Evolutionary conservation across 2,888 invertebrate species (phyloP).

Genomic region (Machimus atricapillus): DNA sequence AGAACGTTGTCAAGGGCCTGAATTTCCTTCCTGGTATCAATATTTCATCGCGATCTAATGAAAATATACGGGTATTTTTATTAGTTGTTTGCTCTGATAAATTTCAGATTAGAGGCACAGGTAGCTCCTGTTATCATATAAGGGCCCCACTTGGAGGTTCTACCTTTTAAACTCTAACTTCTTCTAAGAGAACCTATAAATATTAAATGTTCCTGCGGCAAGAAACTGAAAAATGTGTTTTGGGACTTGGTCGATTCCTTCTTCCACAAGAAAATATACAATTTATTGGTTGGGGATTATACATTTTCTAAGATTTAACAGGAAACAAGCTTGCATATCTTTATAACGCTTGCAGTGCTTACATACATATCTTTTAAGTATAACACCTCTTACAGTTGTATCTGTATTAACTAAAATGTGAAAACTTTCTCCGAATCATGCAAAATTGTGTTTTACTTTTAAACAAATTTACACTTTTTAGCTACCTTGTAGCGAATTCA

Average conservation of each 20-base stretch:
- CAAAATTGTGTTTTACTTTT: no score
- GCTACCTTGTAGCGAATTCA: no score
- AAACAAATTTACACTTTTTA: no score
- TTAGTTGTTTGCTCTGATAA: slow-evolving; percentile 8
- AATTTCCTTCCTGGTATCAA: slow-evolving; percentile 5
- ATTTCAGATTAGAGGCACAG: slow-evolving; percentile 13
- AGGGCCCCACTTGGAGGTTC: background rate
- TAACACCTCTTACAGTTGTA: no score
- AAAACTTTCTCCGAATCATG: no score
- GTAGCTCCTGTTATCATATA: background rate
- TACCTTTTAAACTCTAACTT: background rate
- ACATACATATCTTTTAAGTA: no score
- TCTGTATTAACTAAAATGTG: no score
- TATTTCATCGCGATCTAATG: slow-evolving; percentile 20
- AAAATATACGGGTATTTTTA: slow-evolving; percentile 13
- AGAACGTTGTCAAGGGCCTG: background rate
- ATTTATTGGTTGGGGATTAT: background rate
- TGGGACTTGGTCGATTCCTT: background rate
- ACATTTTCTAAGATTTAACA: background rate
- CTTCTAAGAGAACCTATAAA: background rate
- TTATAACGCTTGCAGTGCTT: no score
- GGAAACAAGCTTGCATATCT: background rate
- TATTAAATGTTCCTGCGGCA: background rate
- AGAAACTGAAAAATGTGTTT: background rate
- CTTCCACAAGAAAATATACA: background rate